Evolutionary conservation across 2,888 invertebrate species (phyloP).

Genomic region (Caenorhabditis becei): DNA sequence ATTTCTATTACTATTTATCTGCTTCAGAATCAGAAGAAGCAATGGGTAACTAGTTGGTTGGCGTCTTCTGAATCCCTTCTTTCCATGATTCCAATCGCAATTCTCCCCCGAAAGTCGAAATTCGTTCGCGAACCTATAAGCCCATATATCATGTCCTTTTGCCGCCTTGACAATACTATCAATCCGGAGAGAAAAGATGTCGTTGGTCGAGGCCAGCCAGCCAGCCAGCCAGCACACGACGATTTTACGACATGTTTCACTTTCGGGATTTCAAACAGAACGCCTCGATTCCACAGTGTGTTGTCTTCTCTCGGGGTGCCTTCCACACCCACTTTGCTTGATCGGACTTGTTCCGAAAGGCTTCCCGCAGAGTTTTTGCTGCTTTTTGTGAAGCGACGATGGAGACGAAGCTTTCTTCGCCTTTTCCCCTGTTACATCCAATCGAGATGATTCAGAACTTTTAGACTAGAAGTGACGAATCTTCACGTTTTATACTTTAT

Average conservation of each 20-base stretch:
- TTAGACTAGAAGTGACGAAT: slow-evolving; percentile 3
- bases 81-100: slow-evolving; percentile 17
- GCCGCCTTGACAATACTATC: slow-evolving; percentile 20
- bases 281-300: slow-evolving; percentile 13
- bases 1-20: not conserved
- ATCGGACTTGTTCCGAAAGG: slow-evolving; percentile 34
- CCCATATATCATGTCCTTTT: not conserved
- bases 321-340: slow-evolving; percentile 23
- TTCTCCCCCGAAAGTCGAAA: no score
- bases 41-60: slow-evolving; percentile 11
- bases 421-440: not conserved
- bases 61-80: slow-evolving; percentile 2
- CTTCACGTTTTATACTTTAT: not conserved
- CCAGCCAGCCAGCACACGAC: slow-evolving; percentile 16
- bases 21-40: not conserved
- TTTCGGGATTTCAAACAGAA: slow-evolving; percentile 52
- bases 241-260: slow-evolving; percentile 59
- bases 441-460: slow-evolving; percentile 34
- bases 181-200: slow-evolving; percentile 23
- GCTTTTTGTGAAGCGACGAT: not conserved
- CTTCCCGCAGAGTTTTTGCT: slow-evolving; percentile 48
- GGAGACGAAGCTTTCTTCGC: slow-evolving; percentile 6
- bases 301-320: no score
- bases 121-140: no score
- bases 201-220: slow-evolving; percentile 1